Evolutionary conservation across 2,797 vertebrate species (phyloP).

Genomic region (Fistularia tabacaria): DNA sequence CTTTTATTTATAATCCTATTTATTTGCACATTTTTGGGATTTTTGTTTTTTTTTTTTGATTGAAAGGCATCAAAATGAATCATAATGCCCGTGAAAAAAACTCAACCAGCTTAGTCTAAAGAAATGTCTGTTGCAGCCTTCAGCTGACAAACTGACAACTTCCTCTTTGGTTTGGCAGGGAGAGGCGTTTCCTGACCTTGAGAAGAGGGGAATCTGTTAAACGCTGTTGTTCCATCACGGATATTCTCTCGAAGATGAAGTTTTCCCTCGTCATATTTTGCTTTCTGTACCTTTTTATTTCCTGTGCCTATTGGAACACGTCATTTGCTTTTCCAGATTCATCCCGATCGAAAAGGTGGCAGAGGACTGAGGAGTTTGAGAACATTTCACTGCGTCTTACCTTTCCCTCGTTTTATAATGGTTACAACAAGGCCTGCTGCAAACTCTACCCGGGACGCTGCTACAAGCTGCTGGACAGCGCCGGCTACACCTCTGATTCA

Average conservation of each 20-base stretch:
- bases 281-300: neutral
- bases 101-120: neutral
- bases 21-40: too few species aligned
- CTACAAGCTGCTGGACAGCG: slow-evolving; percentile 52
- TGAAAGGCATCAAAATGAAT: too few species aligned
- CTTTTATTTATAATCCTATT: too few species aligned
- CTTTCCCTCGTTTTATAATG: slow-evolving; percentile 57
- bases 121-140: slow-evolving; percentile 2
- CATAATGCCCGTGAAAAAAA: too few species aligned
- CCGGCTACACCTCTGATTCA: slow-evolving; percentile 33
- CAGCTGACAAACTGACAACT: slow-evolving; percentile 26
- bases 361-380: slow-evolving; percentile 37
- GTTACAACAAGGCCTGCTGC: slow-evolving; percentile 59
- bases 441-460: slow-evolving; percentile 52
- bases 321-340: slow-evolving; percentile 51
- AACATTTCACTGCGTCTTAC: slow-evolving; percentile 52
- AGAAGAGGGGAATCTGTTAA: slow-evolving; percentile 9
- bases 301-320: neutral
- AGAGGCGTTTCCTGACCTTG: slow-evolving; percentile 17
- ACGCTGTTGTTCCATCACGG: slow-evolving; percentile 5
- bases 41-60: too few species aligned
- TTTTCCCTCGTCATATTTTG: slow-evolving; percentile 25
- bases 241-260: slow-evolving; percentile 58
- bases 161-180: slow-evolving; percentile 35
- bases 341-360: slow-evolving; percentile 41